Evolutionary conservation across 1,140 invertebrate genomes (phyloP).

Genomic region (Brachionus sp.): DNA sequence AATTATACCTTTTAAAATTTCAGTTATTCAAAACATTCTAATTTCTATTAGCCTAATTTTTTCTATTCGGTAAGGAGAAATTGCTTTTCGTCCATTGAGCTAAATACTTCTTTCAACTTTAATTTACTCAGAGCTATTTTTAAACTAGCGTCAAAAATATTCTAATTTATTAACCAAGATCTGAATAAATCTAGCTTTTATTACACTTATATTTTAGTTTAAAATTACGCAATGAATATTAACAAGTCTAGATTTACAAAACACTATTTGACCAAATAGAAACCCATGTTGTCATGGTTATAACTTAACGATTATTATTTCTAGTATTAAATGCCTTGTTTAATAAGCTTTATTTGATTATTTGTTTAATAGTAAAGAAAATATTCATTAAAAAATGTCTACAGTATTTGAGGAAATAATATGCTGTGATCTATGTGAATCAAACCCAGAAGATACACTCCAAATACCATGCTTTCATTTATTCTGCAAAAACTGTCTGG

Average conservation of each 20-base stretch:
- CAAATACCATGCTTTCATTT: conserved; percentile 3
- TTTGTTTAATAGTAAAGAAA: background rate
- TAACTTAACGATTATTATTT: background rate
- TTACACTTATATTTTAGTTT: background rate
- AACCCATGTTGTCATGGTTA: background rate
- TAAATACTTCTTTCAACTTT: too few relatives aligned
- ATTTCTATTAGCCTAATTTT: too few relatives aligned
- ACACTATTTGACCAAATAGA: background rate
- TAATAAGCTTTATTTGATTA: background rate
- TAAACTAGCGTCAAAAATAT: too few relatives aligned
- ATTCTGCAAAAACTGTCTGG: conserved; percentile 15
- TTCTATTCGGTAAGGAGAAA: too few relatives aligned
- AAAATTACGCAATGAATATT: background rate
- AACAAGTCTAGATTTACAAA: background rate
- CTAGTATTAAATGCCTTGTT: background rate
- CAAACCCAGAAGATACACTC: background rate
- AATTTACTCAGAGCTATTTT: too few relatives aligned
- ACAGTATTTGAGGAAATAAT: background rate
- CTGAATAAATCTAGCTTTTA: background rate
- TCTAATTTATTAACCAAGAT: too few relatives aligned
- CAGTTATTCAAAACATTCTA: too few relatives aligned
- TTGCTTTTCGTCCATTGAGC: too few relatives aligned
- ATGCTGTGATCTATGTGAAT: background rate
- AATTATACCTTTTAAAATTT: too few relatives aligned
- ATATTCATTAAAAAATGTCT: background rate